Base-by-base conservation (phyloP, 2,113 vertebrate genomes). In the Calyptommatus sinebrachiatus region DNA sequence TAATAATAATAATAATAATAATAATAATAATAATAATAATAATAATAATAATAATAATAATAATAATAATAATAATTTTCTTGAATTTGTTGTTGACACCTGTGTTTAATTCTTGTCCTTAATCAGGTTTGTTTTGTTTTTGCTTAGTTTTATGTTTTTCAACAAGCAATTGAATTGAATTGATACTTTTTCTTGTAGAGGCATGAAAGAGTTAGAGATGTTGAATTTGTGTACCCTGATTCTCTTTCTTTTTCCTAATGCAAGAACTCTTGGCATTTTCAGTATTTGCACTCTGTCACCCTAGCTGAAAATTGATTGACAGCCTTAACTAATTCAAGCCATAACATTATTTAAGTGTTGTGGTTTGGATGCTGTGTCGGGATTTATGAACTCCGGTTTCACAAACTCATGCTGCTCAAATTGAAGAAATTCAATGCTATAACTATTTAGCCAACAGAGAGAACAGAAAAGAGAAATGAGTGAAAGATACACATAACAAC, bases 61-160 rank as follows among this genome's bases (percentile, higher is more conserved):
- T n/a, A n/a, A n/a, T n/a, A n/a, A n/a, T n/a, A n/a, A n/a, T n/a
- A n/a, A n/a, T n/a, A n/a, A n/a, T n/a, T n/a, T 85, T 87, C 85
- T 85, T 87, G 80, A 81, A 63, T 88, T 63, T 46, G 35, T 5
- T 41, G 35, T 41, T 53, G 61, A 85, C 84, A 78, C 31, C 87
- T 87, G 87, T 89, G 73, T 86, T 90, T 29, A 77, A 78, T 76
- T 41, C 83, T 85, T 76, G 71, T 46, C 63, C 81, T 86, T 76
- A n/a, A 83, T 90, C 35, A 41, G 35, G 35, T 41, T 41, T 41
- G 35, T 41, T 41, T 41, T 41, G 35, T 41, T 41, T 41, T 41
- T 41, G 35, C 35, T 41, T 41, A 41, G 2, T 41, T 41, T 41
- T 41, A 41, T 41, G 2, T 41, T 41, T 41, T 82, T 78, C 84